Evolutionary conservation across 2,888 invertebrate genomes (phyloP).

Genomic region (Anorthoa munda): DNA sequence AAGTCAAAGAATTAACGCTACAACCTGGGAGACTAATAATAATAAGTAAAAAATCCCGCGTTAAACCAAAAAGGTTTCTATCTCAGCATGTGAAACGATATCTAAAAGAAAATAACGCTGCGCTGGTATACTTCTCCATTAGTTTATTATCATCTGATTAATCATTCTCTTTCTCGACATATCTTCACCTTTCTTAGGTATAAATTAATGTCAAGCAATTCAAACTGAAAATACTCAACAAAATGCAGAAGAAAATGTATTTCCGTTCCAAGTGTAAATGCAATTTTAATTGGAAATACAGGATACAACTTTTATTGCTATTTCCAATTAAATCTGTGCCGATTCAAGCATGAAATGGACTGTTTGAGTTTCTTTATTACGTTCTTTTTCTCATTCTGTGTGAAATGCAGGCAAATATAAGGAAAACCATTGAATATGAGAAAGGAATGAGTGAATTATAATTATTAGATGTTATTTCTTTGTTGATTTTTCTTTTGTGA

Average conservation of each 20-base stretch:
- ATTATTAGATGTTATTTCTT: neutral
- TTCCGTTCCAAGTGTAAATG: conserved; percentile 27
- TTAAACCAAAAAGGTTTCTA: too few relatives aligned
- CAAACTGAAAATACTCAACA: neutral
- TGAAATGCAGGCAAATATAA: neutral
- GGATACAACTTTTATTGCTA: conserved; percentile 25
- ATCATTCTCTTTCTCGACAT: too few relatives aligned
- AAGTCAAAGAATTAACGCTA: too few relatives aligned
- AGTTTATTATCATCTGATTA: too few relatives aligned
- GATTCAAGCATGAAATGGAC: conserved; percentile 38
- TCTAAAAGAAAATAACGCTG: too few relatives aligned
- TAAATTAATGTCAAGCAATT: neutral
- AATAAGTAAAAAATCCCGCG: too few relatives aligned
- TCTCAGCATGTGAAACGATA: too few relatives aligned
- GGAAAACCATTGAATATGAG: conserved; percentile 6
- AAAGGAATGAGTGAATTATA: neutral
- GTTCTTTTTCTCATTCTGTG: conserved; percentile 6
- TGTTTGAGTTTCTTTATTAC: conserved; percentile 47
- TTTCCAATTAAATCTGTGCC: conserved; percentile 46
- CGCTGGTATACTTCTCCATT: too few relatives aligned
- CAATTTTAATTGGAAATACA: conserved; percentile 50
- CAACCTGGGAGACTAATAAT: too few relatives aligned
- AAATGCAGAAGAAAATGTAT: conserved; percentile 2
- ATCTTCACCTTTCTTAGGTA: too few relatives aligned
- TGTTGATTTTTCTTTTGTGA: neutral